These are phyloP conservation scores for Saturnia pavonia DNA, from an alignment of 2,888 invertebrate species.

Conservation along the genomic window DNA sequence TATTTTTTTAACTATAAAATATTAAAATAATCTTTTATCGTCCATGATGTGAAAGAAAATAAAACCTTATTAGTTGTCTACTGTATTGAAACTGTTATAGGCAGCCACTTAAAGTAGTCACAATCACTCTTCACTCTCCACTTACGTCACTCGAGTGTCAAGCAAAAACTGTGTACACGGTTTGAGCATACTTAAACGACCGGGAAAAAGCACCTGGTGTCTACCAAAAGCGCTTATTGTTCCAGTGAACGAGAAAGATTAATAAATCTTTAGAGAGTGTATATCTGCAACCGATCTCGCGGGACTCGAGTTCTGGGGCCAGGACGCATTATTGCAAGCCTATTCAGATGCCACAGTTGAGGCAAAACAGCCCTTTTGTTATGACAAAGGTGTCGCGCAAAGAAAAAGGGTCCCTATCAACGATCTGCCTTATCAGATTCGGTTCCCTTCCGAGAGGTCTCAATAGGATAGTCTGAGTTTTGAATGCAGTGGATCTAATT, in stretches of 20 bases:
- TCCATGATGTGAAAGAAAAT: neutral
- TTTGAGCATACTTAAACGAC: conserved; percentile 62
- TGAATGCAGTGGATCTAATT: conserved; percentile 79
- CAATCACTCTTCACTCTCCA: conserved; percentile 55
- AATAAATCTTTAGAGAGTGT: conserved; percentile 79
- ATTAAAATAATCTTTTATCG: neutral
- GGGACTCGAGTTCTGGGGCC: conserved; percentile 72
- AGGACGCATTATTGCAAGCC: conserved; percentile 79
- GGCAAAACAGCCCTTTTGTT: conserved; percentile 79
- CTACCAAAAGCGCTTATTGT: conserved; percentile 77
- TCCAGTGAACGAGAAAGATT: conserved; percentile 76
- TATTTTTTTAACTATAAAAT: neutral
- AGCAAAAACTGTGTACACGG: conserved; percentile 69
- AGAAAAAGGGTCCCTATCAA: conserved; percentile 80
- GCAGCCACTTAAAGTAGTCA: conserved; percentile 43
- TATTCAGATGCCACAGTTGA: conserved; percentile 79
- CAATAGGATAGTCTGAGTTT: conserved; percentile 76
- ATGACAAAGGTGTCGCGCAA: conserved; percentile 81
- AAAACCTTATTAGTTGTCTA: neutral
- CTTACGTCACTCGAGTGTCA: conserved; percentile 56
- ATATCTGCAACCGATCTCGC: conserved; percentile 79
- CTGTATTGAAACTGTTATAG: neutral
- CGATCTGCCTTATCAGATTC: conserved; percentile 80
- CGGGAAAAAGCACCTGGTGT: conserved; percentile 78
- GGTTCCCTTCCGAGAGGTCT: conserved; percentile 79